These are phyloP conservation scores for Drosophila bocki DNA, from an alignment of 1,140 invertebrate genomes.

Conservation along the genomic window DNA sequence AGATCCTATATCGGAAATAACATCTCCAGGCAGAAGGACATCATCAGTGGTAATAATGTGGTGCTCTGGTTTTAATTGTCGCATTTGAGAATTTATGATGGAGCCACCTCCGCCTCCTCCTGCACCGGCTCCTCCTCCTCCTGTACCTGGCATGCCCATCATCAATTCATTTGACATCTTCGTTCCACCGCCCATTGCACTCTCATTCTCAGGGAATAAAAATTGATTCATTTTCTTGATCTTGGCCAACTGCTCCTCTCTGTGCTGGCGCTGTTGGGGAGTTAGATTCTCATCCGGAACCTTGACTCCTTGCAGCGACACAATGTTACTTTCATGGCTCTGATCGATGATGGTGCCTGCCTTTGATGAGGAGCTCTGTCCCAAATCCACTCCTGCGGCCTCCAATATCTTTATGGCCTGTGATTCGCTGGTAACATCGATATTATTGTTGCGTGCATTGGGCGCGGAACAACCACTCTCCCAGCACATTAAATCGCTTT, in stretches of 20 bases:
- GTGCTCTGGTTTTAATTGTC: conserved; percentile 63
- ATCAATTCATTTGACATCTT: conserved; percentile 47
- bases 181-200: conserved; percentile 8
- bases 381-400: conserved; percentile 62
- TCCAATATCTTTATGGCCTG: conserved; percentile 68
- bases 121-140: conserved; percentile 5
- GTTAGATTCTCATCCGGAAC: conserved; percentile 98
- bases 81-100: conserved; percentile 54
- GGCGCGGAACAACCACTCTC: conserved; percentile 32
- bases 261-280: conserved; percentile 96
- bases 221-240: conserved; percentile 97
- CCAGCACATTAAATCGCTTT: conserved; percentile 78
- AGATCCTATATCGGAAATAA: conserved; percentile 60
- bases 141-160: conserved; percentile 47
- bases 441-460: conserved; percentile 34
- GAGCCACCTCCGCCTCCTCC: background rate
- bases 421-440: conserved; percentile 36
- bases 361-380: conserved; percentile 34
- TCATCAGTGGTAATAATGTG: conserved; percentile 43
- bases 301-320: conserved; percentile 92
- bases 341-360: conserved; percentile 30
- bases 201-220: conserved; percentile 91
- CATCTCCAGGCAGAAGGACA: conserved; percentile 51
- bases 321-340: conserved; percentile 84
- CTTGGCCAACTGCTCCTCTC: conserved; percentile 96